A percentile compares a stretch with the other conserved stretches of the same genome.
These are phyloP conservation scores for Episyrphus balteatus DNA, from an alignment of 1,140 invertebrate genomes.

Conservation along the genomic window DNA sequence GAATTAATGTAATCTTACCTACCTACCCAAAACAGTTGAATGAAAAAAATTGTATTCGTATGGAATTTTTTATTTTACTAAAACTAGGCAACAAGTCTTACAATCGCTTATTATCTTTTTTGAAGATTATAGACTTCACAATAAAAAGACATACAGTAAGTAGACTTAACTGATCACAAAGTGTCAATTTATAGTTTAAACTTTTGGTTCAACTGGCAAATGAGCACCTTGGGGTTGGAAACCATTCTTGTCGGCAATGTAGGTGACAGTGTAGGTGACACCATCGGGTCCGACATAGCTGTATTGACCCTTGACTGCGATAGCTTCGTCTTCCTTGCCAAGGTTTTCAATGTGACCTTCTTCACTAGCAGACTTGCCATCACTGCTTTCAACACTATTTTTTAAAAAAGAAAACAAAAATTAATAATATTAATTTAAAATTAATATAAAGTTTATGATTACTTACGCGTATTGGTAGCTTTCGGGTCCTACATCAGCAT, in stretches of 20 bases:
- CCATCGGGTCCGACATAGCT: slow-evolving; percentile 51
- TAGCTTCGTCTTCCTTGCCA: slow-evolving; percentile 37
- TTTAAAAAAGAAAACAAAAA: neutral
- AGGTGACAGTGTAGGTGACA: slow-evolving; percentile 45
- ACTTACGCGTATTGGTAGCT: slow-evolving; percentile 35
- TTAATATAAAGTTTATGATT: too few relatives aligned
- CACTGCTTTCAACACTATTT: slow-evolving; percentile 43
- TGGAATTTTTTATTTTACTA: too few relatives aligned
- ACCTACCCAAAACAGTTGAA: too few relatives aligned
- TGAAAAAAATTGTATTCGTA: too few relatives aligned
- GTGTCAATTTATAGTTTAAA: too few relatives aligned
- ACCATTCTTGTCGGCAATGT: slow-evolving; percentile 59
- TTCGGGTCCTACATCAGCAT: slow-evolving; percentile 29
- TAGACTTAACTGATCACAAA: too few relatives aligned
- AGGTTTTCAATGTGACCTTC: slow-evolving; percentile 43
- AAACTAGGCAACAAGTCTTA: too few relatives aligned
- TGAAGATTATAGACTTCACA: too few relatives aligned
- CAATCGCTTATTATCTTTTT: too few relatives aligned
- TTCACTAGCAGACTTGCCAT: slow-evolving; percentile 47
- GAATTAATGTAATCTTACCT: too few relatives aligned
- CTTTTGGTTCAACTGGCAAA: slow-evolving; percentile 39
- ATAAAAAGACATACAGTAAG: too few relatives aligned
- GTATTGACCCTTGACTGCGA: slow-evolving; percentile 47
- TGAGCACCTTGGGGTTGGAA: slow-evolving; percentile 54
- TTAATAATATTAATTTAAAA: neutral